These are phyloP conservation scores for Drosophila falleni DNA, from an alignment of 2,888 invertebrate genomes.

Conservation along the genomic window DNA sequence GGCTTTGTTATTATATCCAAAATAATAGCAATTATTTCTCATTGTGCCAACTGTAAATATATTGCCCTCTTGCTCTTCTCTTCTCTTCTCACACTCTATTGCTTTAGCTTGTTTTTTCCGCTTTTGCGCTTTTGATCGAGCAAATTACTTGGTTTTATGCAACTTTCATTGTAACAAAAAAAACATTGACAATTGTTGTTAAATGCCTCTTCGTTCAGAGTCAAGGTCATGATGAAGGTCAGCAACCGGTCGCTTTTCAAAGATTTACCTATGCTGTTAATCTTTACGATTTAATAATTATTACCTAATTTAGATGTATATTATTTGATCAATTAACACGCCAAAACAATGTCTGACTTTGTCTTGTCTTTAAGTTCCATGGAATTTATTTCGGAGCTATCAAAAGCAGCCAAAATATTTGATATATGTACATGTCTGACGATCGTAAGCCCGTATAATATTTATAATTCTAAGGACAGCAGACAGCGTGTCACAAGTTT, in stretches of 20 bases:
- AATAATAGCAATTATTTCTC: constrained; percentile 54
- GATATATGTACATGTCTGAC: neutral
- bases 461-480: neutral
- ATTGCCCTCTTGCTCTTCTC: constrained; percentile 14
- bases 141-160: constrained; percentile 64
- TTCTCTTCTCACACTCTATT: constrained; percentile 21
- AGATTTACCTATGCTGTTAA: constrained; percentile 1
- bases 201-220: constrained; percentile 50
- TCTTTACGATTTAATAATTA: constrained; percentile 4
- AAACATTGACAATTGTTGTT: constrained; percentile 31
- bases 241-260: neutral
- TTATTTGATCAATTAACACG: constrained; percentile 31
- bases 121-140: constrained; percentile 53
- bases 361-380: neutral
- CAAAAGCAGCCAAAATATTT: constrained; percentile 1
- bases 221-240: constrained; percentile 61
- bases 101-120: constrained; percentile 34
- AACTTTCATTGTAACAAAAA: constrained; percentile 46
- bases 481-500: constrained; percentile 17
- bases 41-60: constrained; percentile 49
- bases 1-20: constrained; percentile 44
- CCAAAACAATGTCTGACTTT: constrained; percentile 24
- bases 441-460: constrained; percentile 10
- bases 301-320: constrained; percentile 1
- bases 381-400: constrained; percentile 11